Percentiles rank a stretch among this genome's conserved stretches.
Conservation (phyloP, 2,113 vertebrate species). For the Trogon melanurus region DNA sequence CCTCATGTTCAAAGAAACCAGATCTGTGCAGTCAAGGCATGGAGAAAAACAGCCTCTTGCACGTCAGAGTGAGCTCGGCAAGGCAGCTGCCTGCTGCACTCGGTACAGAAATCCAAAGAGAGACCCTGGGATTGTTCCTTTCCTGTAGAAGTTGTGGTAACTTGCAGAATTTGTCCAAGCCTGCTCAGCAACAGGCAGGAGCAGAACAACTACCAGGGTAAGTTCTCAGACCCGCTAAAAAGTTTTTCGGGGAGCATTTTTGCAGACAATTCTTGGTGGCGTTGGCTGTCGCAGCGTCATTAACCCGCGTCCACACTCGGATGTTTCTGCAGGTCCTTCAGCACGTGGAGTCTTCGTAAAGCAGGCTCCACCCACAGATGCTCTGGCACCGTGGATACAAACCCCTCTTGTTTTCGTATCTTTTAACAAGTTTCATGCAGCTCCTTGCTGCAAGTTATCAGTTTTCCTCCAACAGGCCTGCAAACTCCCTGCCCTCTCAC, state of each 20-base stretch:
- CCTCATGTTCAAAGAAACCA: neutral
- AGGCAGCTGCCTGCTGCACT: neutral
- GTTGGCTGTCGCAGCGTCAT: accelerated
- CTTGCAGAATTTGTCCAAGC: neutral
- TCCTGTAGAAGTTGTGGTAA: too few species aligned
- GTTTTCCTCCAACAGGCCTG: accelerated
- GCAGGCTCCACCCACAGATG: neutral
- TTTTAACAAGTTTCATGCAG: neutral
- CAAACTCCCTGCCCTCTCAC: too few species aligned
- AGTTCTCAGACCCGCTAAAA: neutral
- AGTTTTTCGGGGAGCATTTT: neutral
- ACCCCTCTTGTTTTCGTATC: neutral
- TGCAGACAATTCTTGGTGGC: neutral
- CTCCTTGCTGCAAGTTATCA: neutral
- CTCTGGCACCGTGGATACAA: neutral
- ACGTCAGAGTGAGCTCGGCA: accelerated
- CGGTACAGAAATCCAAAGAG: accelerated
- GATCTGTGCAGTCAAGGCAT: neutral
- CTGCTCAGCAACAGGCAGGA: neutral
- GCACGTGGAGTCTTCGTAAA: accelerated
- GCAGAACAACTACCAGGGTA: neutral
- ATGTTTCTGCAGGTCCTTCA: neutral
- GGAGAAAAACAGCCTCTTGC: neutral
- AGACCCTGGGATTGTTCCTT: accelerated
- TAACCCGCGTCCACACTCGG: accelerated